Percentiles rank a stretch among this genome's conserved stretches.
These are phyloP conservation scores for Trypoxylon attenuatum DNA, from an alignment of 2,888 invertebrate species.

Conservation along the genomic window DNA sequence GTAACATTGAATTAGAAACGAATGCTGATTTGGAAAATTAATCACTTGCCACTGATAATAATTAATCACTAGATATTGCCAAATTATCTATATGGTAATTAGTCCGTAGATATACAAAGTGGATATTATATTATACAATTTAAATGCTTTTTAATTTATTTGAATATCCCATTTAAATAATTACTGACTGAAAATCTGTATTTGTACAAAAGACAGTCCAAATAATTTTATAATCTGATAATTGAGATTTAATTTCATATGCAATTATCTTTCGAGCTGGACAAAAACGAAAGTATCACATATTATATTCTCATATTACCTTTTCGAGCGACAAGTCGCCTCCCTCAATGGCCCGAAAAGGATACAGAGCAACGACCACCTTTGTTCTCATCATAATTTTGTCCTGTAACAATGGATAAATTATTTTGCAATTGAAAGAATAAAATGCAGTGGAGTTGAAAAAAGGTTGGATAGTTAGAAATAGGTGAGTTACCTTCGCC, in stretches of 20 bases:
- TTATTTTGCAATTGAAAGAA: not conserved
- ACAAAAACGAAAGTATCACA: not conserved
- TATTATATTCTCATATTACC: constrained; percentile 74
- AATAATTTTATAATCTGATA: no score
- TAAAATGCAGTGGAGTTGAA: not conserved
- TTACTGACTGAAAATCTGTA: no score
- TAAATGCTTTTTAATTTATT: no score
- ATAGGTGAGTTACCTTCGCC: constrained; percentile 79
- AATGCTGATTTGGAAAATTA: constrained; percentile 12
- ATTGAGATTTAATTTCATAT: no score
- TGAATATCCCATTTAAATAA: no score
- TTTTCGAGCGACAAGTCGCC: constrained; percentile 93
- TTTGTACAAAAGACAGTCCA: no score
- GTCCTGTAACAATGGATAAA: constrained; percentile 77
- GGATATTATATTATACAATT: no score
- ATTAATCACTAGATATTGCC: no score
- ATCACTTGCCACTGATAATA: no score
- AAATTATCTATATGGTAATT: no score
- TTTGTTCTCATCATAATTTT: constrained; percentile 82
- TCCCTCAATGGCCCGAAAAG: constrained; percentile 92
- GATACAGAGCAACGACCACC: constrained; percentile 91
- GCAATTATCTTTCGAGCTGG: not conserved
- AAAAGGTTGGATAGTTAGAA: not conserved
- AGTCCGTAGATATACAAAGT: no score
- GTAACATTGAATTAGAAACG: constrained; percentile 11